phyloP scores from a whole-genome alignment of 2,113 vertebrate species.

The Catharus fuscescens region DNA sequence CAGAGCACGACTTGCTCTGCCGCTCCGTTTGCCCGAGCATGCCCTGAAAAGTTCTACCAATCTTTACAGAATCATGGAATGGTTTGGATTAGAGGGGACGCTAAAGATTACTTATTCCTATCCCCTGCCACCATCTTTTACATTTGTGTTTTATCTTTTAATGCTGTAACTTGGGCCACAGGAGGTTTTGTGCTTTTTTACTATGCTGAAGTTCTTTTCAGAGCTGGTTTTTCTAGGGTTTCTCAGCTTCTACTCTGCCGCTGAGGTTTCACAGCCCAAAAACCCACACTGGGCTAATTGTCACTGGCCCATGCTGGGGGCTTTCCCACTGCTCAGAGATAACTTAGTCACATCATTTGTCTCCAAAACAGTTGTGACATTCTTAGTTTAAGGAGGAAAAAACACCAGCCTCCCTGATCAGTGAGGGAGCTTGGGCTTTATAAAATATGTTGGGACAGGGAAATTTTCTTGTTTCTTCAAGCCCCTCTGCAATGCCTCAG shows the following conservation, averaged over 20 bases:
- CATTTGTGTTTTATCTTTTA: not conserved
- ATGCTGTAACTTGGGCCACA: not conserved
- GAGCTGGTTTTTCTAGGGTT: not conserved
- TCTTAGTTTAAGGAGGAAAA: not conserved
- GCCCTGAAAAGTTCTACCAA: not conserved
- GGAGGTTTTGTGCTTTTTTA: not conserved
- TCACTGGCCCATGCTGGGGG: not conserved
- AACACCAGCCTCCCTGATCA: rapidly evolving
- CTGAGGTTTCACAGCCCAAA: not conserved
- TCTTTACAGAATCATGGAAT: not conserved
- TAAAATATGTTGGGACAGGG: not conserved
- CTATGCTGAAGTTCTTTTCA: not conserved
- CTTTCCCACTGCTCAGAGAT: not conserved
- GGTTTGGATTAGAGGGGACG: not conserved
- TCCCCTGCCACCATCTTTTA: not conserved
- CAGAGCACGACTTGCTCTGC: not conserved
- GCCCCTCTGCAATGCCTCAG: not conserved
- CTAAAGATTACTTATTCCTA: not conserved
- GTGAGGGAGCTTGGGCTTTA: not conserved
- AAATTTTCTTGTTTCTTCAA: not conserved
- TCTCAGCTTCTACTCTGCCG: not conserved
- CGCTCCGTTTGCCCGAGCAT: rapidly evolving
- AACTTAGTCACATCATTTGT: not conserved
- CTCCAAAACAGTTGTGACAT: not conserved
- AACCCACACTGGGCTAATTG: not conserved